These are phyloP conservation scores for Maccullochella peelii DNA, from an alignment of 2,113 vertebrate genomes.

Conservation along the genomic window DNA sequence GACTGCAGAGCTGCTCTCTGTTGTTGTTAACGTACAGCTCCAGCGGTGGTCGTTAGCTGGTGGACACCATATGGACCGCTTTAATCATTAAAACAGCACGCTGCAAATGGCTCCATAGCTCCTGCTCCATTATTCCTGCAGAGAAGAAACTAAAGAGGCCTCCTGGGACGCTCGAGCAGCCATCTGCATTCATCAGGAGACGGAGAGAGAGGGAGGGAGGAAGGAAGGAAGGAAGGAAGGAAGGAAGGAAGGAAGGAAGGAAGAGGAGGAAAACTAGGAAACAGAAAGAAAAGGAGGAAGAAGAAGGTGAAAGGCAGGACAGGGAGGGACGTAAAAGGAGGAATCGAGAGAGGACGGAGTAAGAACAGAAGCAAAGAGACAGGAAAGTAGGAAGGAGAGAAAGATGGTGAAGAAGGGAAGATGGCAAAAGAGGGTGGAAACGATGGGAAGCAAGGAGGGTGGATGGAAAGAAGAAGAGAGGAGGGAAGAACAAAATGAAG, in stretches of 20 bases:
- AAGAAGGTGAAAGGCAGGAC: too few relatives aligned
- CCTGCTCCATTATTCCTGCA: conserved; percentile 19
- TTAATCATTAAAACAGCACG: conserved; percentile 27
- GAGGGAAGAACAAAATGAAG: neutral
- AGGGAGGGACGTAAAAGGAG: too few relatives aligned
- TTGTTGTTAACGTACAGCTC: conserved; percentile 7
- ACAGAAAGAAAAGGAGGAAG: too few relatives aligned
- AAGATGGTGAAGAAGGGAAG: too few relatives aligned
- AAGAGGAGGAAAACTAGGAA: too few relatives aligned
- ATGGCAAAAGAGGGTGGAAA: too few relatives aligned
- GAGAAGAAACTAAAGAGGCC: conserved; percentile 21
- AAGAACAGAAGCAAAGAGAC: too few relatives aligned
- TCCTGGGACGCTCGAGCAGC: conserved; percentile 6
- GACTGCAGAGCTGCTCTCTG: neutral
- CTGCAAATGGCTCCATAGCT: conserved; percentile 1
- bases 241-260: neutral
- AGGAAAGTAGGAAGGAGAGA: too few relatives aligned
- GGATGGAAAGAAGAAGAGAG: neutral
- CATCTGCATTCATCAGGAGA: conserved; percentile 32
- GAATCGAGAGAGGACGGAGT: too few relatives aligned
- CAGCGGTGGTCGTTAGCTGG: neutral
- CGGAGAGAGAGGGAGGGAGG: neutral
- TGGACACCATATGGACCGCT: conserved; percentile 10
- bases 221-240: too few relatives aligned
- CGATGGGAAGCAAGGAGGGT: neutral